Conservation (phyloP, 2,113 vertebrate genomes). For the Apus apus region DNA sequence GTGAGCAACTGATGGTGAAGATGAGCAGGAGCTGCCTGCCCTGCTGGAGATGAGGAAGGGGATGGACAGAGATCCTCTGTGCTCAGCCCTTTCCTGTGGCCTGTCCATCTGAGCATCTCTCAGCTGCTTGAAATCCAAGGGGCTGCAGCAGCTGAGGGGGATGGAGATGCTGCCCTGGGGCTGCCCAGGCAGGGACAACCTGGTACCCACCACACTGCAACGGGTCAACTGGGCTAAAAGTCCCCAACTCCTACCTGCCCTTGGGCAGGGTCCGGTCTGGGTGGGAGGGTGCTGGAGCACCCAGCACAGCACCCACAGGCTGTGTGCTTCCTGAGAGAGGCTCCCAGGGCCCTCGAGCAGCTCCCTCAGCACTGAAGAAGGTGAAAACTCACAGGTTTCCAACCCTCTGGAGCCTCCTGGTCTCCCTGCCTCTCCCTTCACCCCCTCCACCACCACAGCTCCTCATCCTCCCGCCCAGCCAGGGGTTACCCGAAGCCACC, state of each 20-base stretch:
- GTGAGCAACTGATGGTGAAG: neutral
- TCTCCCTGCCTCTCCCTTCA: accelerated
- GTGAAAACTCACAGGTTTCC: accelerated
- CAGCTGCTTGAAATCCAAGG: accelerated
- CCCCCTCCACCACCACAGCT: neutral
- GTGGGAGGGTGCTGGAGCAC: accelerated
- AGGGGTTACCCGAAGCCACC: neutral
- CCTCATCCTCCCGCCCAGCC: neutral
- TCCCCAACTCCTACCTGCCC: accelerated
- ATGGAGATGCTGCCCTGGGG: neutral
- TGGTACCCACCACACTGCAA: accelerated
- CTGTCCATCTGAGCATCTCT: neutral
- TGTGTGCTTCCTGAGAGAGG: accelerated
- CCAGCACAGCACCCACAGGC: accelerated
- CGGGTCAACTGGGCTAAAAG: accelerated
- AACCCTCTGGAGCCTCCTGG: neutral
- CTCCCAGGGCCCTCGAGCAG: neutral
- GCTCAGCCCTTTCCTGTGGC: accelerated
- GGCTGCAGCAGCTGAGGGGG: neutral
- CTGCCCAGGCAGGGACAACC: accelerated
- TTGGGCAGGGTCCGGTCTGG: neutral
- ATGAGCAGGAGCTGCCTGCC: neutral
- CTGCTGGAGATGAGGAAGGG: no score
- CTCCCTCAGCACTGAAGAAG: neutral
- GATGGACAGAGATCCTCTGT: neutral